Conservation (phyloP, 2,113 vertebrate genomes). For the Vidua macroura region DNA sequence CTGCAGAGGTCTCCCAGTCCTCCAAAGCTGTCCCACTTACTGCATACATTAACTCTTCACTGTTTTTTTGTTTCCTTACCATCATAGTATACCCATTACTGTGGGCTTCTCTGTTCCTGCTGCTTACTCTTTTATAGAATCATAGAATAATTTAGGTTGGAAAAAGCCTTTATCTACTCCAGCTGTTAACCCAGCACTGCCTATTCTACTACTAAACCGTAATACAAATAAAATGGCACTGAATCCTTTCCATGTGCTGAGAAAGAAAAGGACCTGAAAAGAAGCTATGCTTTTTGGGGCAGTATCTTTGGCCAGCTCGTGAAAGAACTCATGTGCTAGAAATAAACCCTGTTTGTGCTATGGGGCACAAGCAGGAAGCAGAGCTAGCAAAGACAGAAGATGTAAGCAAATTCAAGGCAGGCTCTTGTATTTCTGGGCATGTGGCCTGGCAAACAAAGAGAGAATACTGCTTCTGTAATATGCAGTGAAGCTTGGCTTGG, state of each 20-base stretch:
- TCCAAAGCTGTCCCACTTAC: not conserved
- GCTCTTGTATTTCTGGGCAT: not conserved
- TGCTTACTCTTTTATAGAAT: not conserved
- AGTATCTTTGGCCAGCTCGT: not conserved
- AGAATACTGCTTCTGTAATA: not conserved
- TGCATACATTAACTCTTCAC: not conserved
- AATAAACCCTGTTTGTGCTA: not conserved
- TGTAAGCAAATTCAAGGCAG: not conserved
- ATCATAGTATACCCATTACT: not conserved
- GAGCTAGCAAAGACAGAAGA: not conserved
- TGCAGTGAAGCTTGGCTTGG: not conserved
- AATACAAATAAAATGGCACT: not conserved
- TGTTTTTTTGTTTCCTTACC: not conserved
- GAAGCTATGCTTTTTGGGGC: not conserved
- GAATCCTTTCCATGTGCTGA: not conserved
- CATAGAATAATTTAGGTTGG: not conserved
- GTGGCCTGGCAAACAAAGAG: not conserved
- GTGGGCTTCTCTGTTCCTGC: not conserved
- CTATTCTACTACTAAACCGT: not conserved
- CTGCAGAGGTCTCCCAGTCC: slow-evolving; percentile 52
- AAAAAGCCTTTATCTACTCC: not conserved
- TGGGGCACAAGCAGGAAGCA: not conserved
- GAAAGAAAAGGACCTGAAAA: not conserved
- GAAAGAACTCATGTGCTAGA: not conserved
- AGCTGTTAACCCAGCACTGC: not conserved